phyloP scores from a whole-genome alignment of 2,113 vertebrate genomes.

The Tylochromis polylepis region DNA sequence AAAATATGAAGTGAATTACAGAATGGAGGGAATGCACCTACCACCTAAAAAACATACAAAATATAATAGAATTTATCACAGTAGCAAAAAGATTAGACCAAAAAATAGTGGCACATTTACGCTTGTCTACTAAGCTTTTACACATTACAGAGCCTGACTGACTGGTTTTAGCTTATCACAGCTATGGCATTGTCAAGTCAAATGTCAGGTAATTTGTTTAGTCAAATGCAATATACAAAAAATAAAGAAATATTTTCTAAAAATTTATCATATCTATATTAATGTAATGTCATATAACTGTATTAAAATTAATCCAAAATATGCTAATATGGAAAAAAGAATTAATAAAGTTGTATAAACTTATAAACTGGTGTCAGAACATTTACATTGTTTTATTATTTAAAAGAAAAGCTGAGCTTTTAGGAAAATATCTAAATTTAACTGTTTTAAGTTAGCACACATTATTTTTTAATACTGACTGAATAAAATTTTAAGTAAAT shows the following conservation, averaged over 20 bases:
- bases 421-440: neutral
- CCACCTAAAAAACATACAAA: neutral
- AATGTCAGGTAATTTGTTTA: neutral
- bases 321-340: neutral
- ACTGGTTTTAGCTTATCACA: neutral
- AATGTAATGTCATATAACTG: neutral
- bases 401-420: neutral
- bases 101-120: neutral
- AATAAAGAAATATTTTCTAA: neutral
- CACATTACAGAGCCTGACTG: neutral
- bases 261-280: neutral
- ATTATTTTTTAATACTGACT: neutral
- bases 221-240: neutral
- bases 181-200: neutral
- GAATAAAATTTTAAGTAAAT: neutral
- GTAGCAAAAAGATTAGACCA: too few species aligned
- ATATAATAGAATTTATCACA: neutral
- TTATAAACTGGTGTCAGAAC: neutral
- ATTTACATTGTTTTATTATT: neutral
- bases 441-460: neutral
- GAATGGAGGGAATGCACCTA: neutral
- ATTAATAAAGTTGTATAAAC: neutral
- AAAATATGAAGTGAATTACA: neutral
- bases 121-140: neutral
- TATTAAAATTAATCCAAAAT: neutral